Base-by-base conservation (phyloP, 2,888 invertebrate species). In the Baronia brevicornis region DNA sequence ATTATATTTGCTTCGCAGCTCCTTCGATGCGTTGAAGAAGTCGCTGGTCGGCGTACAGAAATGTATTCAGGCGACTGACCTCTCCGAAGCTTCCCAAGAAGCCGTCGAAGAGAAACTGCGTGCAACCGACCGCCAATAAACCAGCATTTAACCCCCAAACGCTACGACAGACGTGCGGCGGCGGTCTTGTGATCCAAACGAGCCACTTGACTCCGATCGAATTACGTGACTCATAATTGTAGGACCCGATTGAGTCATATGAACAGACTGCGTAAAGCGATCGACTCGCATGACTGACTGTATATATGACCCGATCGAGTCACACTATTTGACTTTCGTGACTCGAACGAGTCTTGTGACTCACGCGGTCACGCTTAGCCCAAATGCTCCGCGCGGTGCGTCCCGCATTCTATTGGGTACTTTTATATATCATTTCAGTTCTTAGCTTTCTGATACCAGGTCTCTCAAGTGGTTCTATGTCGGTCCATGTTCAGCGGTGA, bases 11-110 rank as follows among this genome's bases (percentile, higher is more conserved):
- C n/a, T 9, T 39, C 38, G 0, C 77, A 97, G 97, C 88, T 97
- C 97, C 58, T 98, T 98, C 70, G 97, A 97, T 84, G 97, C 97
- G 64, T 89, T 99, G 75, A 98, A 97, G 88, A 96, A 96, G 79
- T 95, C 97, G 41, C 88, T 99, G 72, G 96, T 96, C 45, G 97
- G 97, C 62, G 95, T 98, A 54, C 96, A 95, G 87, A 96, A 96
- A 88, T 97, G 96, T 87, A 94, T 97, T 78, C 97, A 96, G 86
- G 96, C 97, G 65, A 97, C 96, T 66, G 97, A 97, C 80, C 88
- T 94, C 63, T 93, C 95, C 52, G 97, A 97, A 86, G 95, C 96
- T 49, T 94, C 95, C 49, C 93, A 94, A 66, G 95, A 96, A 75
- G 94, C 94, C 51, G 95, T 96, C 47, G 96, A 96, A 75, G 95